A percentile compares a stretch with the other conserved stretches of the same genome.
Conservation (phyloP, 2,113 vertebrate genomes). For the Cynocephalus volans region DNA sequence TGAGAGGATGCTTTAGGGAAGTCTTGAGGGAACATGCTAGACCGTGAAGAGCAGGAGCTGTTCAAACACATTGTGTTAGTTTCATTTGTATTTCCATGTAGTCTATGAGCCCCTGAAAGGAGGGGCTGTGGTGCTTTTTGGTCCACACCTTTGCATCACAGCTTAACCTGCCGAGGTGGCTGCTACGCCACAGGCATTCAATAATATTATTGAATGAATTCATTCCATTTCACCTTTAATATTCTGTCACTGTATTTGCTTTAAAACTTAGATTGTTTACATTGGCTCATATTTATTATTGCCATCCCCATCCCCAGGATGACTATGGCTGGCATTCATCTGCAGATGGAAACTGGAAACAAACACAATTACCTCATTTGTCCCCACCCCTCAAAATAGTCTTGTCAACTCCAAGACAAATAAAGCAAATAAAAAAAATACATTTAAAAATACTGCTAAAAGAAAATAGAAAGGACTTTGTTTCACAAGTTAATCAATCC, state of each 20-base stretch:
- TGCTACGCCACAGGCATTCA: neutral
- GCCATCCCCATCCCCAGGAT: neutral
- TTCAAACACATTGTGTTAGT: neutral
- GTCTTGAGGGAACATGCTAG: neutral
- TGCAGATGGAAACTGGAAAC: constrained; percentile 43
- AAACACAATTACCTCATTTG: neutral
- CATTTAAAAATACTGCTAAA: constrained; percentile 23
- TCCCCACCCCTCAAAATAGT: neutral
- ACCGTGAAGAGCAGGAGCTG: neutral
- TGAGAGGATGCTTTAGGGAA: neutral
- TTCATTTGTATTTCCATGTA: neutral
- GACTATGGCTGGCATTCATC: neutral
- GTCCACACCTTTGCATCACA: neutral
- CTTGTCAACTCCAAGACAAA: neutral
- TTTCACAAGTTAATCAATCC: constrained; percentile 3
- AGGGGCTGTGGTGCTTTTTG: neutral
- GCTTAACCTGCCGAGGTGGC: neutral
- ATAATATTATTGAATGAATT: constrained; percentile 58
- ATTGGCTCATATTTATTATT: constrained; percentile 17
- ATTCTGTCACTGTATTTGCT: constrained; percentile 49
- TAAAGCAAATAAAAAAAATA: constrained; percentile 46
- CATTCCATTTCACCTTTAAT: constrained; percentile 45
- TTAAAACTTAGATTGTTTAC: constrained; percentile 56
- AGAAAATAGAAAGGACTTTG: neutral
- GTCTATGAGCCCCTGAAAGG: neutral